Base-by-base conservation (phyloP, 2,113 vertebrate species). In the Scalopus aquaticus region DNA sequence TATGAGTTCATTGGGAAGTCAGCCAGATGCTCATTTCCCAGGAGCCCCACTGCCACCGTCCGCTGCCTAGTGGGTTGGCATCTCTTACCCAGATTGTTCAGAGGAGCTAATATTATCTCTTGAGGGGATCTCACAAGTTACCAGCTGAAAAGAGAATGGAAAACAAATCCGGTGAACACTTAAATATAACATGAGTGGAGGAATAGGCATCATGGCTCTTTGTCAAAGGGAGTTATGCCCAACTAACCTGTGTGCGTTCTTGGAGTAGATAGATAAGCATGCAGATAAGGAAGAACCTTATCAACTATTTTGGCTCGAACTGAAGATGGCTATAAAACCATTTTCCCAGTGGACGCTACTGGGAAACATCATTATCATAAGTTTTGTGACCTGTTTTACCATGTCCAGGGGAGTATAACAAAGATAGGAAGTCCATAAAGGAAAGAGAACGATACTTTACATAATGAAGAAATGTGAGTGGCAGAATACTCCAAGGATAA, bases 121-220 rank as follows among this genome's bases (percentile, higher is more conserved):
- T 3, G 30, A 93, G 65, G 39, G 37, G 24, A 19, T 12, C 26
- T 70, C 32, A 46, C 5, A 51, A 72, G 54, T 76, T 94, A 82
- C 51, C 44, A 67, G 39, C 49, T 81, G 67, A 93, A 80, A 64
- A 80, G 51, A 56, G 60, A 74, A 80, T 54, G 28, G 56, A 67
- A 88, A 96, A 60, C 22, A 76, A 74, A 95, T 32, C n/a, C 42
- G 51, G 3, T 83, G 70, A 83, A 83, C 20, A 32, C 28, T 84
- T 77, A 76, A 85, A 93, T 72, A 80, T 46, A 70, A 54, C 86
- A 76, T 35, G 13, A 93, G 58, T 32, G 7, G 56, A n/a, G 46
- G 10, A 64, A 42, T 2, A 54, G 65, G 2, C 58, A 30, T 58
- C 5, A 3, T 11, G 7, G 20, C 20, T 72, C 51, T 90, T 24